Conservation (phyloP, 2,113 vertebrate species). For the Lamprologus speciosus region DNA sequence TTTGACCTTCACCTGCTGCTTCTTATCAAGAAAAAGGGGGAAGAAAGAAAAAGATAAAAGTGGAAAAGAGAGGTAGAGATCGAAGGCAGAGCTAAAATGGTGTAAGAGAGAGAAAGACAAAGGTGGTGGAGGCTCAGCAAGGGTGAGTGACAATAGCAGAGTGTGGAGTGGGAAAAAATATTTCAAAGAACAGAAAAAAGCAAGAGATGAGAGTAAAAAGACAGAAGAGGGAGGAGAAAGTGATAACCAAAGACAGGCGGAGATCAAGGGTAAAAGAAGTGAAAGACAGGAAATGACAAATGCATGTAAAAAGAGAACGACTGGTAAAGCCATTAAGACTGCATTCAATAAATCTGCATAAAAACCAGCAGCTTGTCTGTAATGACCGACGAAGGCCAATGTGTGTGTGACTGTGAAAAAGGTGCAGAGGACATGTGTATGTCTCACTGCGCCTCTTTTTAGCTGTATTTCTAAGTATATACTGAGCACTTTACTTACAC, state of each 20-base stretch:
- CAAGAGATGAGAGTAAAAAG: background rate
- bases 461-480: background rate
- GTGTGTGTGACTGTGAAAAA: background rate
- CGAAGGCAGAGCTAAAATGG: background rate
- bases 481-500: background rate
- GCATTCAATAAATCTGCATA: conserved; percentile 67
- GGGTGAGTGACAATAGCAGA: background rate
- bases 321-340: conserved; percentile 60
- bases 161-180: background rate
- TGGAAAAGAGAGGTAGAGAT: background rate
- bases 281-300: conserved; percentile 15
- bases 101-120: background rate
- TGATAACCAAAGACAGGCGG: background rate
- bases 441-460: background rate
- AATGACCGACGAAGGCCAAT: conserved; percentile 27
- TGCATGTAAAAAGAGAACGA: background rate
- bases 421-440: background rate
- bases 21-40: background rate
- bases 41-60: background rate
- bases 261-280: conserved; percentile 22
- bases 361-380: conserved; percentile 47
- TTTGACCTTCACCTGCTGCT: background rate
- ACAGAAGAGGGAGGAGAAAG: background rate
- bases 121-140: background rate
- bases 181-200: background rate